Base-by-base conservation (phyloP, 2,797 vertebrate species). In the Pelodytes ibericus region DNA sequence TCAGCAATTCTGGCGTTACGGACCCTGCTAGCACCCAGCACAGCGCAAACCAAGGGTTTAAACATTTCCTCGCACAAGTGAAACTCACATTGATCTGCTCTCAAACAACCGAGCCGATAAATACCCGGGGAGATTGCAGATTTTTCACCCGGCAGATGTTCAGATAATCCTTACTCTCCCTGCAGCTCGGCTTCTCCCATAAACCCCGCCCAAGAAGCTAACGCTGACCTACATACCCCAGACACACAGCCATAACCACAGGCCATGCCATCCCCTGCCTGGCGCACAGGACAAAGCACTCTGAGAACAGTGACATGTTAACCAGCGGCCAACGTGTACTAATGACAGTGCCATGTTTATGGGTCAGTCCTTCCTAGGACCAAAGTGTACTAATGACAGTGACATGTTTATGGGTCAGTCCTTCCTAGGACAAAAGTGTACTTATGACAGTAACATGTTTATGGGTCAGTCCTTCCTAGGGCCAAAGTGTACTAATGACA, bases 131-230 rank as follows among this genome's bases (percentile, higher is more conserved):
- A n/a, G n/a, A n/a, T n/a, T n/a, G n/a, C n/a, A n/a, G n/a, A n/a
- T n/a, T n/a, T n/a, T n/a, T n/a, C n/a, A n/a, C n/a, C n/a, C 15
- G 60, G 56, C 68, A 66, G 75, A 71, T 77, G 68, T 60, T 22
- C 47, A 47, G 20, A 15, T 71, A 77, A 71, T 77, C 51, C 68
- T 65, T 36, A 13, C 58, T 58, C 49, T n/a, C n/a, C n/a, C n/a
- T 10, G 20, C n/a, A 29, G n/a, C 47, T 47, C 16, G 30, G 18
- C 26, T 33, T 59, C 22, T 16, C 20, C 22, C 26, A 60, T 47
- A 44, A 44, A 65, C 31, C 60, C 60, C 18, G 33, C 60, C 41
- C 60, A 31, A 44, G 36, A 4, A 44, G 39, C 41, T 49, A 27
- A 47, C 1, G 31, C 33, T 71, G 74, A 77, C 67, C 74, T 71